Evolutionary conservation across 2,888 invertebrate species (phyloP).

Genomic region (Oscheius sp.): DNA sequence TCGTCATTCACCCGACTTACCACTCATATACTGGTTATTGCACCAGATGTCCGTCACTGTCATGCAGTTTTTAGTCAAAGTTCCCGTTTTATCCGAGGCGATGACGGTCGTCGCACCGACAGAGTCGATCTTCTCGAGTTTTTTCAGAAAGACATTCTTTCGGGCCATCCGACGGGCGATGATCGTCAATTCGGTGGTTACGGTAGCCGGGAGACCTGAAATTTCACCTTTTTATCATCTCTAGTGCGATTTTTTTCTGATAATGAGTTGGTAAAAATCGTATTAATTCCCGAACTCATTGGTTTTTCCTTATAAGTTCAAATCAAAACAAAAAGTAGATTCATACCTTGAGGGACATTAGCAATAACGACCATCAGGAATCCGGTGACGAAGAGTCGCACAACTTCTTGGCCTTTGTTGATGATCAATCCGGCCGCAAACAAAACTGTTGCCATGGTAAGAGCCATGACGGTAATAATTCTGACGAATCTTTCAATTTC

Average conservation of each 20-base stretch:
- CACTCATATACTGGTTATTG: slow-evolving; percentile 45
- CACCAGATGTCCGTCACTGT: slow-evolving; percentile 56
- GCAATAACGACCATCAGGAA: slow-evolving; percentile 61
- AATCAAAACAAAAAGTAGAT: not conserved
- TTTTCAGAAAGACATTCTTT: slow-evolving; percentile 55
- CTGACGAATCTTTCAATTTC: slow-evolving; percentile 59
- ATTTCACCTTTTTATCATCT: not conserved
- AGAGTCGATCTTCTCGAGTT: slow-evolving; percentile 52
- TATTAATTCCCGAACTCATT: too few species aligned
- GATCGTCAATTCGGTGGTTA: slow-evolving; percentile 53
- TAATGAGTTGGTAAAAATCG: too few species aligned
- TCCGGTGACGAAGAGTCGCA: slow-evolving; percentile 56
- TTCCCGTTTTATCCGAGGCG: slow-evolving; percentile 53
- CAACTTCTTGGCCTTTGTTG: slow-evolving; percentile 43
- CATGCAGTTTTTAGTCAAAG: slow-evolving; percentile 54
- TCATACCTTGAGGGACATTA: slow-evolving; percentile 58
- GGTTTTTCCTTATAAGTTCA: too few species aligned
- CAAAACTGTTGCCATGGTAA: slow-evolving; percentile 54
- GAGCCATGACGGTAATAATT: slow-evolving; percentile 57
- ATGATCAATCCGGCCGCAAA: slow-evolving; percentile 52
- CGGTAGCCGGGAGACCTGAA: slow-evolving; percentile 50
- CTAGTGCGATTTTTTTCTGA: not conserved
- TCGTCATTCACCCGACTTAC: slow-evolving; percentile 27
- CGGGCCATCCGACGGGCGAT: slow-evolving; percentile 52
- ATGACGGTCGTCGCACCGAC: slow-evolving; percentile 53